These are phyloP conservation scores for Lasioglossum albipes DNA, from an alignment of 1,140 invertebrate genomes.

Conservation along the genomic window DNA sequence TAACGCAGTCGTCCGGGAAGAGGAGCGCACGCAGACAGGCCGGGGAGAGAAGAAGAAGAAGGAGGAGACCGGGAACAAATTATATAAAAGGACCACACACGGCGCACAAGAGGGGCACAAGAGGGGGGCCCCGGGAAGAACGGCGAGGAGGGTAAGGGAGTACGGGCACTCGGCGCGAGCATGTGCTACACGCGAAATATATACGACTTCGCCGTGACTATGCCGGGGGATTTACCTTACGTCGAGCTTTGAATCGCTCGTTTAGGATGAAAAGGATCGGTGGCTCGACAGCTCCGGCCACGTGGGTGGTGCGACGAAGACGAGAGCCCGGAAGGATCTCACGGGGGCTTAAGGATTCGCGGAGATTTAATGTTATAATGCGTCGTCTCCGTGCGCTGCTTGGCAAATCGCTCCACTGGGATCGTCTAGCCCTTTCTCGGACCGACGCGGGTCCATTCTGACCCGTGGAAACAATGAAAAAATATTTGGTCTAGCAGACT, in stretches of 20 bases:
- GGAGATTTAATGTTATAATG: slow-evolving; percentile 30
- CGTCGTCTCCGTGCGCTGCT: slow-evolving; percentile 1
- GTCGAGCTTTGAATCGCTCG: slow-evolving; percentile 73
- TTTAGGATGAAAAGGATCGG: slow-evolving; percentile 77
- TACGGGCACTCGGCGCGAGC: slow-evolving; percentile 50
- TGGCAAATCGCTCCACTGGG: slow-evolving; percentile 26
- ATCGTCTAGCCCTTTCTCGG: background rate
- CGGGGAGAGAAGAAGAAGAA: slow-evolving; percentile 3
- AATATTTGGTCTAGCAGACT: too few relatives aligned
- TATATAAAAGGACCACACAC: slow-evolving; percentile 76
- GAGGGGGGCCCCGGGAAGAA: slow-evolving; percentile 26
- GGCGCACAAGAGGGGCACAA: slow-evolving; percentile 53
- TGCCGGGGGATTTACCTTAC: slow-evolving; percentile 73
- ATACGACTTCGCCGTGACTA: slow-evolving; percentile 72
- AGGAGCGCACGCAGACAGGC: background rate
- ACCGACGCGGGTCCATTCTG: too few relatives aligned
- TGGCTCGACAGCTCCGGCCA: slow-evolving; percentile 65
- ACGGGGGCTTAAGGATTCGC: slow-evolving; percentile 64
- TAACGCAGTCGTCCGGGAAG: too few relatives aligned
- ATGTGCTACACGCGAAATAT: slow-evolving; percentile 69
- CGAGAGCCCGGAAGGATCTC: slow-evolving; percentile 67
- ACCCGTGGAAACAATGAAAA: too few relatives aligned
- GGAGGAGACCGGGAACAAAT: slow-evolving; percentile 63
- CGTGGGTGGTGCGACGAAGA: slow-evolving; percentile 73
- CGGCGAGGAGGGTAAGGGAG: background rate